Evolutionary conservation across 2,888 invertebrate species (phyloP).

Genomic region (Catocala sponsa): DNA sequence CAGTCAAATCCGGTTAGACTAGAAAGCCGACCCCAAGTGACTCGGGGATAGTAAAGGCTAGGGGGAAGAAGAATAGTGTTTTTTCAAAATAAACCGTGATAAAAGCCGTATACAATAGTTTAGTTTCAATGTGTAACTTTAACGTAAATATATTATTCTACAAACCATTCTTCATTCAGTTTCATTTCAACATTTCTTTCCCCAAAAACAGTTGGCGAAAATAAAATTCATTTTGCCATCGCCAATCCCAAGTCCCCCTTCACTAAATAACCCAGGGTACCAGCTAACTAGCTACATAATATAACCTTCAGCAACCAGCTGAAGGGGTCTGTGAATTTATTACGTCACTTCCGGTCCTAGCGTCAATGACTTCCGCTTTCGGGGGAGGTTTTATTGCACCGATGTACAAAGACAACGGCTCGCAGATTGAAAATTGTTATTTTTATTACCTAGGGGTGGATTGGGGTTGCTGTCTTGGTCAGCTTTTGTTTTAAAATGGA

Average conservation of each 20-base stretch:
- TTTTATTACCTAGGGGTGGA: slow-evolving; percentile 33
- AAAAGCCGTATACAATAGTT: too few relatives aligned
- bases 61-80: too few relatives aligned
- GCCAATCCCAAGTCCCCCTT: not conserved
- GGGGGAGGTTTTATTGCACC: slow-evolving; percentile 19
- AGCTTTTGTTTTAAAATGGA: not conserved
- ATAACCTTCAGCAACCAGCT: slow-evolving; percentile 21
- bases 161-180: too few relatives aligned
- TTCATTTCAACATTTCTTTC: too few relatives aligned
- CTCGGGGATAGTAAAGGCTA: too few relatives aligned
- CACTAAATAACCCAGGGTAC: slow-evolving; percentile 10
- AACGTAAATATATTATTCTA: too few relatives aligned
- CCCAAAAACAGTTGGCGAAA: not conserved
- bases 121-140: too few relatives aligned
- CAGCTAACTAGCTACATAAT: slow-evolving; percentile 22
- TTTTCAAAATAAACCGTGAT: too few relatives aligned
- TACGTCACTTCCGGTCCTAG: slow-evolving; percentile 21
- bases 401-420: slow-evolving; percentile 20
- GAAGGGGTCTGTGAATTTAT: slow-evolving; percentile 23
- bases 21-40: too few relatives aligned
- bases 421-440: slow-evolving; percentile 28
- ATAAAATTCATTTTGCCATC: slow-evolving; percentile 2
- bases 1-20: too few relatives aligned
- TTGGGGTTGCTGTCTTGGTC: slow-evolving; percentile 8
- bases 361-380: slow-evolving; percentile 22